Evolutionary conservation across 2,113 vertebrate species (phyloP).

Genomic region (Ptyas mucosa): DNA sequence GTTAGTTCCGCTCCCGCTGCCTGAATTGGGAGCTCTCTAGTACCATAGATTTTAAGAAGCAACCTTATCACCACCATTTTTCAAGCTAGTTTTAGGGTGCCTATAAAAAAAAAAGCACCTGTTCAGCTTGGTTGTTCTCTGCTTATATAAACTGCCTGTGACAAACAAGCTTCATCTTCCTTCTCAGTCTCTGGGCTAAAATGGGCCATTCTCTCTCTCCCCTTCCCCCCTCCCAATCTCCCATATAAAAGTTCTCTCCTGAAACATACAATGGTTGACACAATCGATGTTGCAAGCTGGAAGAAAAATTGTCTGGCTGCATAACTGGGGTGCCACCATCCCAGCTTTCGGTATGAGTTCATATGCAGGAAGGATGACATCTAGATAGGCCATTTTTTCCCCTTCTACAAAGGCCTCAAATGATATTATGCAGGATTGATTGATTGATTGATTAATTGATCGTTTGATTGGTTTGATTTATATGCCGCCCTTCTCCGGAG

Average conservation of each 20-base stretch:
- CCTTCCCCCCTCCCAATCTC: background rate
- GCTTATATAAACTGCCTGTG: background rate
- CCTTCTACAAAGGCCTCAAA: background rate
- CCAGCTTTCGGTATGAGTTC: background rate
- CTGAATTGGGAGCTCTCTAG: background rate
- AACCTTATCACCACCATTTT: background rate
- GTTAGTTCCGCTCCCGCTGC: background rate
- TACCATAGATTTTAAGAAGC: background rate
- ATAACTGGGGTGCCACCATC: background rate
- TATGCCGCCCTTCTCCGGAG: too few relatives aligned
- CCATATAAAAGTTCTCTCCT: background rate
- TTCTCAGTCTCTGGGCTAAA: background rate
- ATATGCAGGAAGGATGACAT: background rate
- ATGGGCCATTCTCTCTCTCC: background rate
- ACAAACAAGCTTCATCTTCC: background rate
- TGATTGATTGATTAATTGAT: too few relatives aligned
- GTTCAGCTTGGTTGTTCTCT: background rate
- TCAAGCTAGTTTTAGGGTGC: background rate
- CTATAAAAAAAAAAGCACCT: background rate
- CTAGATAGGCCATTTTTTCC: background rate
- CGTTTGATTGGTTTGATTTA: too few relatives aligned
- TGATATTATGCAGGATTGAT: background rate
- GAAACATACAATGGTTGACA: background rate
- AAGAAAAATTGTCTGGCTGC: background rate
- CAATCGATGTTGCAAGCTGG: too few relatives aligned